Conservation (phyloP, 2,888 invertebrate species). For the Pomacea canaliculata region DNA sequence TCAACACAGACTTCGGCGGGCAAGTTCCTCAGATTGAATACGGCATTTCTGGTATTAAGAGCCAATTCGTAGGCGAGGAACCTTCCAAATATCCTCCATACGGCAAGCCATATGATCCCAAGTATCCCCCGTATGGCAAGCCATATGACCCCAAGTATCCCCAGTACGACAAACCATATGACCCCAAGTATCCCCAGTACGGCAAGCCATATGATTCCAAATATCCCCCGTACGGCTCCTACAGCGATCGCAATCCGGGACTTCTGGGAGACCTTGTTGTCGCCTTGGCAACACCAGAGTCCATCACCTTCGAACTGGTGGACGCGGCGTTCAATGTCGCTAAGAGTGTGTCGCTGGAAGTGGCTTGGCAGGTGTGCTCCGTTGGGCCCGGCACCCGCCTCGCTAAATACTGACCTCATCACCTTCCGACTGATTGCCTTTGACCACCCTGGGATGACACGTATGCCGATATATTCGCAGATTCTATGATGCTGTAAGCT, state of each 20-base stretch:
- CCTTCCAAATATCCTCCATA: not conserved
- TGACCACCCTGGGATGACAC: too few relatives aligned
- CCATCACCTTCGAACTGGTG: not conserved
- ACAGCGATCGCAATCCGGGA: not conserved
- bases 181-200: not conserved
- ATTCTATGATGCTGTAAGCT: too few relatives aligned
- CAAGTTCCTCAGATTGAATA: not conserved
- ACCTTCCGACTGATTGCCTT: too few relatives aligned
- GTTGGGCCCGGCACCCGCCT: not conserved
- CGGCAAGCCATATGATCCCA: not conserved
- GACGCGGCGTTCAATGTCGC: not conserved
- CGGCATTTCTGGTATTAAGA: not conserved
- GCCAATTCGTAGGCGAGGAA: not conserved
- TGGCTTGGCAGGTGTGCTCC: conserved; percentile 1
- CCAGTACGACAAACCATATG: not conserved
- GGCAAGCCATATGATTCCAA: not conserved
- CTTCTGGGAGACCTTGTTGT: not conserved
- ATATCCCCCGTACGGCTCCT: not conserved
- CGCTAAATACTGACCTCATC: too few relatives aligned
- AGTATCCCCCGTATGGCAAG: not conserved
- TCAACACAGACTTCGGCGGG: not conserved
- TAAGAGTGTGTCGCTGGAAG: not conserved
- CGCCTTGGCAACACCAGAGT: not conserved
- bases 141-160: not conserved
- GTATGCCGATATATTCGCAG: too few relatives aligned